phyloP scores from a whole-genome alignment of 2,797 vertebrate species.

The Xenopus petersii region DNA sequence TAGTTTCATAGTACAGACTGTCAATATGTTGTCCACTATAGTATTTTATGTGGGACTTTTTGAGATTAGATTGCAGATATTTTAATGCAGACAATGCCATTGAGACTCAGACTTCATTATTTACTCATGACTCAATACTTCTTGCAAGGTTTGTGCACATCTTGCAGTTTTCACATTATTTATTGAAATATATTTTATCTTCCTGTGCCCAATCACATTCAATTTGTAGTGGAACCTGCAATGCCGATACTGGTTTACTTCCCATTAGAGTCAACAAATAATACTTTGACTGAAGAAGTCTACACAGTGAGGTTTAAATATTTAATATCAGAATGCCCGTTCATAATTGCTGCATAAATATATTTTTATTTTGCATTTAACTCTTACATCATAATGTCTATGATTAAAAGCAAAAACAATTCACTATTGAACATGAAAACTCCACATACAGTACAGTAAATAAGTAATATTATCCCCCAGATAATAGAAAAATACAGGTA shows the following conservation, averaged over 20 bases:
- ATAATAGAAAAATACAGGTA: too few relatives aligned
- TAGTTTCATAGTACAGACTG: background rate
- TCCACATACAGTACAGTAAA: too few relatives aligned
- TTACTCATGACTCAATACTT: slow-evolving; percentile 26
- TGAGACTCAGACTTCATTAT: slow-evolving; percentile 24
- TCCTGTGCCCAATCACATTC: slow-evolving; percentile 16
- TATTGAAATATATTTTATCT: slow-evolving; percentile 34
- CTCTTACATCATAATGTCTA: too few relatives aligned
- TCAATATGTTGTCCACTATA: background rate
- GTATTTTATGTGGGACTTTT: slow-evolving; percentile 3
- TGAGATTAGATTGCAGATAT: background rate
- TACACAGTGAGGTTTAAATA: background rate
- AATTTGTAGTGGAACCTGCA: slow-evolving; percentile 22
- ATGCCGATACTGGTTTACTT: slow-evolving; percentile 16
- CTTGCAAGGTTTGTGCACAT: slow-evolving; percentile 27
- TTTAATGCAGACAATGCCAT: slow-evolving; percentile 3
- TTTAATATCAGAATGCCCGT: background rate
- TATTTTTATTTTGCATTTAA: slow-evolving; percentile 27
- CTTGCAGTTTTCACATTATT: slow-evolving; percentile 17
- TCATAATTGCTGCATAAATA: slow-evolving; percentile 7
- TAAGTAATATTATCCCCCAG: too few relatives aligned
- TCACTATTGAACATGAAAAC: too few relatives aligned
- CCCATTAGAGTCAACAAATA: slow-evolving; percentile 31
- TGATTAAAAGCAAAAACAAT: too few relatives aligned
- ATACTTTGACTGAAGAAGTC: slow-evolving; percentile 7